phyloP scores from a whole-genome alignment of 2,113 vertebrate genomes.

The Sigmodon hispidus region DNA sequence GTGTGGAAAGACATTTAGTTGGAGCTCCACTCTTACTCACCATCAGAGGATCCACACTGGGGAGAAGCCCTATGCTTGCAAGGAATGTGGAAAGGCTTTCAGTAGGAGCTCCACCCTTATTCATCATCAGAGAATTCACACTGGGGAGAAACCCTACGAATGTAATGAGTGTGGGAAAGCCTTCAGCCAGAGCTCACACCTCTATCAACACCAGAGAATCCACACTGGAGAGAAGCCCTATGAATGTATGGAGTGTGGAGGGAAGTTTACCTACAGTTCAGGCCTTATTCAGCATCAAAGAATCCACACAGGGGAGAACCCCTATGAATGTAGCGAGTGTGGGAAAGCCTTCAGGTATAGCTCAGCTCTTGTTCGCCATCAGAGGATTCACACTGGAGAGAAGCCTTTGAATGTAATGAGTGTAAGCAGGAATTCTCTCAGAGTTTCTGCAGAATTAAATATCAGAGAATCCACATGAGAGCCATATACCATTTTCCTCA shows the following conservation, averaged over 20 bases:
- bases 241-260: slow-evolving; percentile 82
- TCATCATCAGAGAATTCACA: slow-evolving; percentile 83
- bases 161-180: slow-evolving; percentile 83
- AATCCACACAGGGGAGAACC: slow-evolving; percentile 82
- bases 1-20: slow-evolving; percentile 83
- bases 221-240: slow-evolving; percentile 85
- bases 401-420: slow-evolving; percentile 77
- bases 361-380: slow-evolving; percentile 80
- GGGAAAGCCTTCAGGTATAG: slow-evolving; percentile 82
- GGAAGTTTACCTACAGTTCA: slow-evolving; percentile 81
- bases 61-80: slow-evolving; percentile 89
- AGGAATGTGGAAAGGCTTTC: slow-evolving; percentile 84
- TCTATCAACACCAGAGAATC: slow-evolving; percentile 82
- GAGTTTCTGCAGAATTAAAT: slow-evolving; percentile 68
- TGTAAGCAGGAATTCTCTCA: slow-evolving; percentile 75
- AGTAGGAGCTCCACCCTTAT: slow-evolving; percentile 83
- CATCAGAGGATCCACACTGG: slow-evolving; percentile 90
- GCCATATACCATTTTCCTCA: slow-evolving; percentile 8
- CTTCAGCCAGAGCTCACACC: slow-evolving; percentile 82
- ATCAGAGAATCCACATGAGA: slow-evolving; percentile 73
- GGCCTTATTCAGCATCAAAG: slow-evolving; percentile 84
- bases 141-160: slow-evolving; percentile 80
- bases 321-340: slow-evolving; percentile 80
- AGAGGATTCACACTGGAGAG: slow-evolving; percentile 82
- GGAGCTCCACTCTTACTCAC: slow-evolving; percentile 83